These are phyloP conservation scores for Geotrupes spiniger DNA, from an alignment of 2,888 invertebrate genomes.

Conservation along the genomic window DNA sequence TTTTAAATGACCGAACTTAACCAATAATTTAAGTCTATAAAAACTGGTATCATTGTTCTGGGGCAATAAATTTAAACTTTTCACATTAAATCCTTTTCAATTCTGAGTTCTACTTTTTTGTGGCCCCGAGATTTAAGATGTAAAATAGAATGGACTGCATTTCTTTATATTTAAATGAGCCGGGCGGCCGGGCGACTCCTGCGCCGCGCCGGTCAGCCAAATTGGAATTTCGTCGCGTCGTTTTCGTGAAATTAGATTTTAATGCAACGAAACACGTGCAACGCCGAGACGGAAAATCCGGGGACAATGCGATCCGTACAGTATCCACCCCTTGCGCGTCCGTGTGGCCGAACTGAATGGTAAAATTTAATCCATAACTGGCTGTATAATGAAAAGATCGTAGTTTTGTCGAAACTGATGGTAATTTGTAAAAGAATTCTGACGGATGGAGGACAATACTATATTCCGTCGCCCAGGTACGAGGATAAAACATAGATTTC, in stretches of 20 bases:
- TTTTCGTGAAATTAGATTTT: too few species aligned
- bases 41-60: constrained; percentile 53
- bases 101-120: constrained; percentile 39
- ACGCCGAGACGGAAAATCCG: too few species aligned
- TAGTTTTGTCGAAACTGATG: constrained; percentile 37
- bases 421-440: constrained; percentile 44
- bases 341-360: constrained; percentile 28
- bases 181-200: constrained; percentile 10
- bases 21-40: constrained; percentile 53
- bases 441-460: constrained; percentile 41
- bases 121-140: constrained; percentile 46
- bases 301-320: too few species aligned
- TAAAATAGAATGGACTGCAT: constrained; percentile 47
- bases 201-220: constrained; percentile 13
- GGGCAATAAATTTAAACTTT: constrained; percentile 52
- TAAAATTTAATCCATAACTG: constrained; percentile 39
- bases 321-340: too few species aligned
- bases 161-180: constrained; percentile 51
- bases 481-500: constrained; percentile 47
- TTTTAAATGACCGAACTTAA: constrained; percentile 49
- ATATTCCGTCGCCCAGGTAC: constrained; percentile 45
- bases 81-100: constrained; percentile 52
- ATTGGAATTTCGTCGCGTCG: constrained; percentile 17
- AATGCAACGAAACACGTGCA: constrained; percentile 1
- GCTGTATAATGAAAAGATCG: constrained; percentile 34